Evolutionary conservation across 2,113 vertebrate genomes (phyloP).

Genomic region (Eptatretus burgeri): DNA sequence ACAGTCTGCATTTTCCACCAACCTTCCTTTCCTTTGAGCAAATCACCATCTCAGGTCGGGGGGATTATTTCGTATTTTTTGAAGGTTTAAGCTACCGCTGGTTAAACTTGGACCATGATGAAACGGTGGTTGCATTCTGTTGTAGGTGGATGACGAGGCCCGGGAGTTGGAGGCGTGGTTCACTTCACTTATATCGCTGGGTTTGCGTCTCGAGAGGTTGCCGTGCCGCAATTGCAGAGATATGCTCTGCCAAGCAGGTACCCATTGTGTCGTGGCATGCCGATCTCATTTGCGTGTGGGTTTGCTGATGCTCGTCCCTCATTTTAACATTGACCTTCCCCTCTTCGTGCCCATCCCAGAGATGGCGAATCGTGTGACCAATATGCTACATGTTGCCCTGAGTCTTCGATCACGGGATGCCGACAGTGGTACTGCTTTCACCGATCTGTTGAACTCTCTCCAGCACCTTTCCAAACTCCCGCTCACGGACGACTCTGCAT

Average conservation of each 20-base stretch:
- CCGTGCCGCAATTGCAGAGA: background rate
- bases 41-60: no score
- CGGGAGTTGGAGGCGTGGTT: no score
- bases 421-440: constrained; percentile 14
- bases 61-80: no score
- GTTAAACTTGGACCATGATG: no score
- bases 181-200: background rate
- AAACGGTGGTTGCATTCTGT: no score
- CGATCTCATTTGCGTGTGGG: background rate
- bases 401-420: constrained; percentile 36
- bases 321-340: background rate
- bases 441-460: constrained; percentile 36
- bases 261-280: background rate
- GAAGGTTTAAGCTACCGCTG: no score
- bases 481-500: constrained; percentile 72
- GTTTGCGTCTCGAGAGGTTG: background rate
- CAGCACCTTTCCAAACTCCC: constrained; percentile 51
- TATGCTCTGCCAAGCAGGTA: background rate
- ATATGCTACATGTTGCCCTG: constrained; percentile 52
- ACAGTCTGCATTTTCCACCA: no score
- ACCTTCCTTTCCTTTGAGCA: no score
- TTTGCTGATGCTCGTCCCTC: background rate
- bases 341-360: constrained; percentile 20
- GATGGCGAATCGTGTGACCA: constrained; percentile 71
- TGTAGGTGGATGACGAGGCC: no score